Base-by-base conservation (phyloP, 2,888 invertebrate genomes). In the Neoitamus cyanurus region DNA sequence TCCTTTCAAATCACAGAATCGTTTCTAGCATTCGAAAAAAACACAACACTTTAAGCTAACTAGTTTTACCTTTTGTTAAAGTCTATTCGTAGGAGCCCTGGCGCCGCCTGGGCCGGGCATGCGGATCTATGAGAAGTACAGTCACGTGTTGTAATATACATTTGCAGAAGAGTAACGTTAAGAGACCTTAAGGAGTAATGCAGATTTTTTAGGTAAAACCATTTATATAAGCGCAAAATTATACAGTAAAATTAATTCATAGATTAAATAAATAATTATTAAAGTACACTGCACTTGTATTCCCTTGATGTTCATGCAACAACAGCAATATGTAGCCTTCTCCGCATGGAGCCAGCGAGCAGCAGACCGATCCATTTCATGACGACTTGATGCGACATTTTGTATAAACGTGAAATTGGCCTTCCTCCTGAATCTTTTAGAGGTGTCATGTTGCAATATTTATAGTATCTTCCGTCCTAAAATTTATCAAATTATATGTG, bases 221-320 rank as follows among this genome's bases (percentile, higher is more conserved):
- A 78, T 78, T 78, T 78, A 78, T 77, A 78, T 78, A 78, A 78
- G 78, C 58, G 78, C 78, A 78, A 78, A 78, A 78, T 78, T 78
- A 78, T 78, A 78, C 78, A 48, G 78, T 78, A 78, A 78, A 78
- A 48, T 77, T 31, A 78, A 78, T 78, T 46, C 78, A 78, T 78
- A 78, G 78, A 78, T 78, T 78, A 78, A 78, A 78, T 78, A 78
- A 78, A 78, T 78, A 78, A 78, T 48, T 78, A 78, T 78, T 31
- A 78, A 78, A 78, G 30, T 78, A 78, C 78, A 78, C 48, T 78
- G 78, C 78, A 78, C 77, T 78, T 78, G 78, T 78, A 78, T 78
- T 78, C 48, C 78, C 78, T 78, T 48, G 31, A 48, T 42, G 42
- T 78, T 78, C 78, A 78, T 31, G 30, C 46, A 73, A 34, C 20